phyloP scores from a whole-genome alignment of 2,113 vertebrate species.

The Neopipo cinnamomea region DNA sequence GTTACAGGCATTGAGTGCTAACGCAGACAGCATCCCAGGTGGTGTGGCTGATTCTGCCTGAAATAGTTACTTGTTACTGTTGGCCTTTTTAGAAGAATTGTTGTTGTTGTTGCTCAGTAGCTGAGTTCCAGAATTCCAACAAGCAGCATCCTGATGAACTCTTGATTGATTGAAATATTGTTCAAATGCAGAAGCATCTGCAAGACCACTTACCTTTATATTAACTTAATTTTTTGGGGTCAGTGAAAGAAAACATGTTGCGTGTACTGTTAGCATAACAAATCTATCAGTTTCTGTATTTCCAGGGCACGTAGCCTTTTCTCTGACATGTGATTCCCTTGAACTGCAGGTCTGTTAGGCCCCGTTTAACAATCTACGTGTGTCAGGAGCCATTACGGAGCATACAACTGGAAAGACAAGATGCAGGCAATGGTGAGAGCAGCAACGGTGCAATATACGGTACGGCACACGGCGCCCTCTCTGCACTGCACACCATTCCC shows the following conservation, averaged over 20 bases:
- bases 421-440: constrained; percentile 73
- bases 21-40: background rate
- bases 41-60: background rate
- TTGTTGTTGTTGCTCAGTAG: background rate
- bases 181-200: constrained; percentile 19
- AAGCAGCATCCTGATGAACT: background rate
- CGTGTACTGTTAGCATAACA: background rate
- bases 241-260: background rate
- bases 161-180: background rate
- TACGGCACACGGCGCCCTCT: background rate
- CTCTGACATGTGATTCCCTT: fast-evolving
- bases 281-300: background rate
- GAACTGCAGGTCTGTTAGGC: constrained; percentile 83
- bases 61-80: background rate
- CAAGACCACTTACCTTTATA: background rate
- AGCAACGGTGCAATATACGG: constrained; percentile 83
- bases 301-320: background rate
- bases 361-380: constrained; percentile 89
- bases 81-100: background rate
- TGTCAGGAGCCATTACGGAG: constrained; percentile 79
- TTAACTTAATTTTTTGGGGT: background rate
- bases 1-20: background rate
- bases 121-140: background rate
- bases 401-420: constrained; percentile 77
- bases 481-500: fast-evolving